Percentiles rank a stretch among this genome's conserved stretches.
These are phyloP conservation scores for Tineola bisselliella DNA, from an alignment of 2,888 invertebrate species.

Conservation along the genomic window DNA sequence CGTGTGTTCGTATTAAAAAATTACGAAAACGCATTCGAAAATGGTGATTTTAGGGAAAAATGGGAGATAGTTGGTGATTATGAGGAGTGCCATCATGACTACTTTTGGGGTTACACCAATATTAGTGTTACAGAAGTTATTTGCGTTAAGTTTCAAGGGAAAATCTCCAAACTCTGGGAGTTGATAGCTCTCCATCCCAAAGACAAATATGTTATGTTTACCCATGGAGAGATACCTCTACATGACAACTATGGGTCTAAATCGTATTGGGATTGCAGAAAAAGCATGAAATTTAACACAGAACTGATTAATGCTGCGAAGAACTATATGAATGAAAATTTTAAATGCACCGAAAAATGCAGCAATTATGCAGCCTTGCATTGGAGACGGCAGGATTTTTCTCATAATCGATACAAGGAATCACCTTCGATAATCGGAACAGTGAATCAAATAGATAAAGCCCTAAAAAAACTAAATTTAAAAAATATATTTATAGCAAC, in stretches of 20 bases:
- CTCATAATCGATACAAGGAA: slow-evolving; percentile 74
- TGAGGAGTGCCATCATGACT: slow-evolving; percentile 37
- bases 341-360: slow-evolving; percentile 47
- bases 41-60: slow-evolving; percentile 84
- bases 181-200: slow-evolving; percentile 57
- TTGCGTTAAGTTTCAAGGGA: slow-evolving; percentile 88
- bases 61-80: slow-evolving; percentile 74
- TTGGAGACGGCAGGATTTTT: slow-evolving; percentile 89
- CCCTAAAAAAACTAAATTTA: slow-evolving; percentile 61
- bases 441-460: slow-evolving; percentile 75
- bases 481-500: slow-evolving; percentile 81
- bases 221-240: slow-evolving; percentile 86
- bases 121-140: slow-evolving; percentile 71
- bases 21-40: slow-evolving; percentile 85
- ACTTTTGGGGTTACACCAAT: slow-evolving; percentile 79
- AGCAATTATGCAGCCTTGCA: slow-evolving; percentile 86
- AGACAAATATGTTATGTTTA: slow-evolving; percentile 71
- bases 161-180: slow-evolving; percentile 70
- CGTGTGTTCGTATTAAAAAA: slow-evolving; percentile 84
- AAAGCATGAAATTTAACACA: slow-evolving; percentile 90
- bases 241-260: slow-evolving; percentile 88
- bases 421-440: slow-evolving; percentile 83
- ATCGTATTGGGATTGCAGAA: slow-evolving; percentile 85
- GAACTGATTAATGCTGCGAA: slow-evolving; percentile 74
- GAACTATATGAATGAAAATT: slow-evolving; percentile 56